These are phyloP conservation scores for Anticlea derivata DNA, from an alignment of 2,888 invertebrate species.

Conservation along the genomic window DNA sequence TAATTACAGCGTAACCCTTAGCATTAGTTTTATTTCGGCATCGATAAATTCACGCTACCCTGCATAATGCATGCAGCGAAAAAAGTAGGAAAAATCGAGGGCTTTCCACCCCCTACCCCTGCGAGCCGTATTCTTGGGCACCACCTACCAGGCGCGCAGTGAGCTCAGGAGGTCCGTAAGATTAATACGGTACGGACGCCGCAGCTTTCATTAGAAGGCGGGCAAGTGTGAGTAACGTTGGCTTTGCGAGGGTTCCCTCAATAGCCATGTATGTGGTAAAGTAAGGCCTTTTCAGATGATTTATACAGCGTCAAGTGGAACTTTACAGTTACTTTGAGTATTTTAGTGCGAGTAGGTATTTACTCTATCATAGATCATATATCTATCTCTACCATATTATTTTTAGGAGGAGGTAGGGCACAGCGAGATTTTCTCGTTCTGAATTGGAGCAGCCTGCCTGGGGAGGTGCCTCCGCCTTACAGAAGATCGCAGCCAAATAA, in stretches of 20 bases:
- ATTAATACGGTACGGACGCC: conserved; percentile 80
- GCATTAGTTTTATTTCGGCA: conserved; percentile 69
- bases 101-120: conserved; percentile 59
- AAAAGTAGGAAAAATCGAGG: conserved; percentile 63
- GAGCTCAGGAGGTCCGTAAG: conserved; percentile 70
- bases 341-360: too few relatives aligned
- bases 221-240: conserved; percentile 45
- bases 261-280: too few relatives aligned
- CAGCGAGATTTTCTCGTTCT: too few relatives aligned
- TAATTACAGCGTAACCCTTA: conserved; percentile 11
- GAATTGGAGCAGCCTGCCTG: too few relatives aligned
- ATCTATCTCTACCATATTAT: too few relatives aligned
- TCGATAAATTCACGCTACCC: conserved; percentile 70
- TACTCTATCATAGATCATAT: too few relatives aligned
- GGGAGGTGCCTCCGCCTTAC: too few relatives aligned
- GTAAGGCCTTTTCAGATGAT: too few relatives aligned
- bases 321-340: too few relatives aligned
- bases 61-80: conserved; percentile 76
- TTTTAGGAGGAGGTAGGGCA: too few relatives aligned
- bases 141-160: conserved; percentile 74
- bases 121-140: conserved; percentile 56
- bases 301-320: too few relatives aligned
- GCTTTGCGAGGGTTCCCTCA: conserved; percentile 48
- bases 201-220: conserved; percentile 78
- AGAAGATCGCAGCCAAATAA: too few relatives aligned